Base-by-base conservation (phyloP, 2,113 vertebrate species). In the Tetraodon nigroviridis region DNA sequence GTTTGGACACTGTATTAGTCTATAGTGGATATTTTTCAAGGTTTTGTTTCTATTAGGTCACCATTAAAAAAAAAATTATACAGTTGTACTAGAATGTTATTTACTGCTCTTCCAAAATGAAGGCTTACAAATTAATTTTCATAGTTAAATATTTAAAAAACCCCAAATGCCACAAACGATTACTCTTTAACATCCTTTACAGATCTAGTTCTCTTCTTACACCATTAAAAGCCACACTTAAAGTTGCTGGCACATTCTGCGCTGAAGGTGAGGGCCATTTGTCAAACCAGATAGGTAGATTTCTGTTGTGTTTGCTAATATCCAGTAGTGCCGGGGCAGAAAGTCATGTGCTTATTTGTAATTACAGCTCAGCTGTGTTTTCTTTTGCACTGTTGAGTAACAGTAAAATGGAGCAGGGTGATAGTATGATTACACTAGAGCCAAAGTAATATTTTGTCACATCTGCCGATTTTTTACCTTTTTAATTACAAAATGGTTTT, bases 241-340 rank as follows among this genome's bases (percentile, higher is more conserved):
- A 64, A 51, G 19, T 61, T 7, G 7, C n/a, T 4, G 15, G 62
- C 67, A 50, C 22, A 6, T 19, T 18, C 48, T 60, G 60, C 69
- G n/a, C 61, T 0, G 51, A 74, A 61, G 71, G 62, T 57, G 58
- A 64, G 51, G 54, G 65, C 54, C 65, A 64, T 79, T 77, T 80
- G 57, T 86, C 80, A 84, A 67, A 63, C 54, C 27, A 27, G 54
- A 29, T 50, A 68, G 19, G 60, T 73, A 20, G 2, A 59, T 76
- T 74, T 77, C 71, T 67, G 57, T 66, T 66, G 53, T 37, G 69
- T 62, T 65, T 71, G 71, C 77, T 69, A 40, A 71, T 65, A 67
- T 82, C 50, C 71, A 88, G 85, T 88, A 86, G 86, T 84, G 52
- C 71, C 62, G 62, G 64, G 64, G 66, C 70, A 71, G 61, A 75